These are phyloP conservation scores for Trachelus iudaicus DNA, from an alignment of 2,888 invertebrate genomes.

Conservation along the genomic window DNA sequence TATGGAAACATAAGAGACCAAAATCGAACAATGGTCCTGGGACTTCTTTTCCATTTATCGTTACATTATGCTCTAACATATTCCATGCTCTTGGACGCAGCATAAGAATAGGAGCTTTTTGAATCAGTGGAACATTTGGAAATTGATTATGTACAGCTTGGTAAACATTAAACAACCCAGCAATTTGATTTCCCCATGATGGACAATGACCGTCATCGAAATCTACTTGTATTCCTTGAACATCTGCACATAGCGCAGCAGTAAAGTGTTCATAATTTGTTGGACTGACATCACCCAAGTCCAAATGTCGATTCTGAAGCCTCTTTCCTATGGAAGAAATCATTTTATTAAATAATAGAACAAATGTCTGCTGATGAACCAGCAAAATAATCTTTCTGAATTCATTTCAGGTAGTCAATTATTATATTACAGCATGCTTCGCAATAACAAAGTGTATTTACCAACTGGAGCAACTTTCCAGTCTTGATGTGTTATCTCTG, in stretches of 20 bases:
- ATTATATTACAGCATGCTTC: no score
- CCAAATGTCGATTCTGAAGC: constrained; percentile 68
- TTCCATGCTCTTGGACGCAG: constrained; percentile 80
- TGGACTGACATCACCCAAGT: constrained; percentile 76
- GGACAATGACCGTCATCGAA: constrained; percentile 82
- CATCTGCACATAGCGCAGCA: constrained; percentile 69
- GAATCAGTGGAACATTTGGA: constrained; percentile 67
- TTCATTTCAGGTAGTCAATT: background rate
- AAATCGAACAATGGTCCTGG: constrained; percentile 79
- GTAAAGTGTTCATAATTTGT: constrained; percentile 71
- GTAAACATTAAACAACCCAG: constrained; percentile 72
- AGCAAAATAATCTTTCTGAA: background rate
- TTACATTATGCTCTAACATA: constrained; percentile 75
- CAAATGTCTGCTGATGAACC: background rate
- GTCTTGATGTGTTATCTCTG: constrained; percentile 64
- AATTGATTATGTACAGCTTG: constrained; percentile 69
- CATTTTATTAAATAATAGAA: background rate
- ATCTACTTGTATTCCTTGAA: constrained; percentile 74
- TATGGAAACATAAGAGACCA: constrained; percentile 75
- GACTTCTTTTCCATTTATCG: constrained; percentile 72
- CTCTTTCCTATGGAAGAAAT: constrained; percentile 26
- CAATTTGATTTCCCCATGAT: constrained; percentile 76
- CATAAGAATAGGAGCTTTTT: constrained; percentile 73
- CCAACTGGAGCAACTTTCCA: constrained; percentile 74
- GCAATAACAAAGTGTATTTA: constrained; percentile 32